Evolutionary conservation across 2,113 vertebrate genomes (phyloP).

Genomic region (Odocoileus hemionus): DNA sequence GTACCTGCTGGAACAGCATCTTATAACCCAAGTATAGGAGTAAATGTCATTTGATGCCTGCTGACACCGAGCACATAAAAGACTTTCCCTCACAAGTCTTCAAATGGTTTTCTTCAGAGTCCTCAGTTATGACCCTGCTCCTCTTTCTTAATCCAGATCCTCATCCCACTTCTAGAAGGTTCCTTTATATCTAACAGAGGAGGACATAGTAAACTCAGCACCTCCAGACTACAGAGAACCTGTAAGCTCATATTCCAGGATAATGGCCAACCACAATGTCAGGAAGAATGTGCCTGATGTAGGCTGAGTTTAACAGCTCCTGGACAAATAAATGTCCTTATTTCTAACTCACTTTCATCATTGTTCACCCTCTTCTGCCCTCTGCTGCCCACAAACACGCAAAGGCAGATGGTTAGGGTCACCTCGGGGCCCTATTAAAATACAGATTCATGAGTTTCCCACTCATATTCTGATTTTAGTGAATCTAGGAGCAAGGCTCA

Average conservation of each 20-base stretch:
- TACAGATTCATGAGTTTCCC: neutral
- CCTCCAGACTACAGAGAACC: neutral
- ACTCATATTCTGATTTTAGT: neutral
- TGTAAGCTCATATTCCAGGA: neutral
- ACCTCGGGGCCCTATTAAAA: neutral
- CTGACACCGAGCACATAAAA: accelerated
- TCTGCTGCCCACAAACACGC: neutral
- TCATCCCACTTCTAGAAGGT: neutral
- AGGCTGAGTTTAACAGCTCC: neutral
- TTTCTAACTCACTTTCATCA: neutral
- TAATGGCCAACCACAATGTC: neutral
- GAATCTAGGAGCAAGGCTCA: neutral
- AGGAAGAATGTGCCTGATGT: neutral
- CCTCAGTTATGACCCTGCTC: neutral
- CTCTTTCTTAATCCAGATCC: neutral
- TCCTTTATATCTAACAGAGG: neutral
- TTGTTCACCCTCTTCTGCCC: neutral
- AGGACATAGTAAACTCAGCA: neutral
- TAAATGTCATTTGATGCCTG: neutral
- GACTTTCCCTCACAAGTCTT: neutral
- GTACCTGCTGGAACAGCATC: neutral
- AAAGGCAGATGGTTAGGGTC: neutral
- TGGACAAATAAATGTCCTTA: neutral
- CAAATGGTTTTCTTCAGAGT: neutral
- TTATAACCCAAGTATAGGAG: neutral